phyloP scores from a whole-genome alignment of 2,797 vertebrate species.

The Enteromius argenteus region DNA sequence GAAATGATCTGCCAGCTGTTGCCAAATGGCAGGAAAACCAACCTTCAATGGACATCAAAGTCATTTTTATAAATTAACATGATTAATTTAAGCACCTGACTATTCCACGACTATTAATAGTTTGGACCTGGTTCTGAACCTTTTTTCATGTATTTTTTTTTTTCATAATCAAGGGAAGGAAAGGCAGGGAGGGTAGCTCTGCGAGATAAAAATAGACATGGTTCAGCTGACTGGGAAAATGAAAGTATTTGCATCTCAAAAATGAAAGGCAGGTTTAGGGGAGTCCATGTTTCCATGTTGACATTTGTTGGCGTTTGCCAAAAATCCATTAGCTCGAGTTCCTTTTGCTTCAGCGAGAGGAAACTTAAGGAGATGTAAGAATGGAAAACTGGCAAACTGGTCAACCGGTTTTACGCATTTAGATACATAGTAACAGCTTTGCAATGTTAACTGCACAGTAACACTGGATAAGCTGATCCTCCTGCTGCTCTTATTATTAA shows the following conservation, averaged over 20 bases:
- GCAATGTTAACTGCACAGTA: neutral
- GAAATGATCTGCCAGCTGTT: neutral
- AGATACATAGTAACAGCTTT: neutral
- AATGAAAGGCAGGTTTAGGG: slow-evolving; percentile 51
- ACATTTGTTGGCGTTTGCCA: slow-evolving; percentile 47
- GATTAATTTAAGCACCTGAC: neutral
- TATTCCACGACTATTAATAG: neutral
- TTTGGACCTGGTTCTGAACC: neutral
- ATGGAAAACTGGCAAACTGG: slow-evolving; percentile 36
- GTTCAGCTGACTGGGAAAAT: slow-evolving; percentile 15
- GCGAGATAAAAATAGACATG: slow-evolving; percentile 44
- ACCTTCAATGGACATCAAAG: neutral
- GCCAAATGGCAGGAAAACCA: neutral
- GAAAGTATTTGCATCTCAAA: slow-evolving; percentile 42
- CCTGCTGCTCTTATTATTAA: slow-evolving; percentile 7
- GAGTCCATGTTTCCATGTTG: slow-evolving; percentile 50
- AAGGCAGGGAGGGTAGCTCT: neutral
- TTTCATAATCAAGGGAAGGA: neutral
- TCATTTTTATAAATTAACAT: neutral
- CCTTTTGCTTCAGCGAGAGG: slow-evolving; percentile 34
- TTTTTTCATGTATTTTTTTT: neutral
- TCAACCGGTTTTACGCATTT: slow-evolving; percentile 46
- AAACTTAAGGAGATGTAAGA: slow-evolving; percentile 17
- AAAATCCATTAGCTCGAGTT: slow-evolving; percentile 44
- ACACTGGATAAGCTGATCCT: neutral